Evolutionary conservation across 2,888 invertebrate genomes (phyloP).

Genomic region (Papilio gigon): DNA sequence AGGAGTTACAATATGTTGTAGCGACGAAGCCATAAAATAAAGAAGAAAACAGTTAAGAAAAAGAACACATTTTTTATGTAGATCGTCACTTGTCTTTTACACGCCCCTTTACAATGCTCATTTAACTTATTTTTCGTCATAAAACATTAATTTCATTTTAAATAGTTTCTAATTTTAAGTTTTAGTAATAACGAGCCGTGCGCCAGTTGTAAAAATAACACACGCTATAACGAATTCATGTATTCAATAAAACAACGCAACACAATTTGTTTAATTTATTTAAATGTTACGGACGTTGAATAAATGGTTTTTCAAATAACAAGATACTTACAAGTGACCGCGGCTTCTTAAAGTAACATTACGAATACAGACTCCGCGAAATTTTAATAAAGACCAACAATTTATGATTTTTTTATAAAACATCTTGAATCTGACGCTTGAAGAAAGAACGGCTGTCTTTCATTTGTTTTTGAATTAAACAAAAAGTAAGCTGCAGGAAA

Average conservation of each 20-base stretch:
- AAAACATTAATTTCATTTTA: no score
- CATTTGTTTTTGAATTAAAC: neutral
- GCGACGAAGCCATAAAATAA: no score
- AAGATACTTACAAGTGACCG: neutral
- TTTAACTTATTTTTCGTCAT: no score
- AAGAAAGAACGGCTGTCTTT: neutral
- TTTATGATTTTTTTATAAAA: neutral
- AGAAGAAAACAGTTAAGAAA: no score
- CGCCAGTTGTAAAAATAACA: no score
- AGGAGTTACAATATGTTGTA: no score
- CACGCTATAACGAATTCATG: neutral
- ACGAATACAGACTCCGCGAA: neutral
- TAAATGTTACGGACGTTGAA: neutral
- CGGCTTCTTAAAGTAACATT: neutral
- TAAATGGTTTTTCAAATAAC: slow-evolving; percentile 8
- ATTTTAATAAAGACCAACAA: neutral
- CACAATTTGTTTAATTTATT: neutral
- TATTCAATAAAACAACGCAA: neutral
- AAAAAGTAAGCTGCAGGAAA: neutral
- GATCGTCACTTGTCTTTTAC: no score
- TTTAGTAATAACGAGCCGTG: no score
- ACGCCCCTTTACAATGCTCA: no score
- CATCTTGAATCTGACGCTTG: neutral
- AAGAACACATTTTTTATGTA: no score
- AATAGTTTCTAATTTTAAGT: no score